phyloP scores from a whole-genome alignment of 2,113 vertebrate genomes.

The Rhea pennata region DNA sequence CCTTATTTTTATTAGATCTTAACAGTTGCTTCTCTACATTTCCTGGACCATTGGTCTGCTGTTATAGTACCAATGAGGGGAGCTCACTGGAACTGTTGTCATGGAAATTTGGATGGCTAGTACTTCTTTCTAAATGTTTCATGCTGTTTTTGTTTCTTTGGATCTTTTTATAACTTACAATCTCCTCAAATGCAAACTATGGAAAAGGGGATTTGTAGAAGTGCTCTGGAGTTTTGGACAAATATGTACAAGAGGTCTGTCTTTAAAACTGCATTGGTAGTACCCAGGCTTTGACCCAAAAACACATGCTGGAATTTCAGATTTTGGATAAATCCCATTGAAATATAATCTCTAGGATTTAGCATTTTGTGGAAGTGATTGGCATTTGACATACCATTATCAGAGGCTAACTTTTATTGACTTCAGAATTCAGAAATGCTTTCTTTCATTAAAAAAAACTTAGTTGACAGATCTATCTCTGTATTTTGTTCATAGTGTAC shows the following conservation, averaged over 20 bases:
- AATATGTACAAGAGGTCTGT: not conserved
- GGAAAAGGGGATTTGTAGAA: slow-evolving; percentile 24
- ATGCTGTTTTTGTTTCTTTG: slow-evolving; percentile 40
- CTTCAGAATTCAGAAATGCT: not conserved
- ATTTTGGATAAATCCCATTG: not conserved
- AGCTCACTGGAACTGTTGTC: not conserved
- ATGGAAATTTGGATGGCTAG: slow-evolving; percentile 36
- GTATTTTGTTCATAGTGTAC: not conserved
- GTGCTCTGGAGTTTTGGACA: not conserved
- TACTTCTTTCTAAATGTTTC: not conserved
- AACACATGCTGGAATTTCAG: not conserved
- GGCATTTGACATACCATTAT: not conserved
- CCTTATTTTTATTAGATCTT: not conserved
- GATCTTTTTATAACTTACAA: slow-evolving; percentile 11
- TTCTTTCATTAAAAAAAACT: not conserved
- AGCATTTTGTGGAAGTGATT: not conserved
- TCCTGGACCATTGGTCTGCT: not conserved
- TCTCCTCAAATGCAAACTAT: not conserved
- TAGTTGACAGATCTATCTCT: not conserved
- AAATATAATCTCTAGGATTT: not conserved
- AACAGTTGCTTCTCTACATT: not conserved
- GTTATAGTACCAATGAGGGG: not conserved
- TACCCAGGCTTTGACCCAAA: not conserved
- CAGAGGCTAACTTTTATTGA: not conserved
- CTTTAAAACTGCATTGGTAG: not conserved